Evolutionary conservation across 1,140 invertebrate species (phyloP), one percentile per base, ranked within the genome.

Genomic region (Cotesia typhae): DNA sequence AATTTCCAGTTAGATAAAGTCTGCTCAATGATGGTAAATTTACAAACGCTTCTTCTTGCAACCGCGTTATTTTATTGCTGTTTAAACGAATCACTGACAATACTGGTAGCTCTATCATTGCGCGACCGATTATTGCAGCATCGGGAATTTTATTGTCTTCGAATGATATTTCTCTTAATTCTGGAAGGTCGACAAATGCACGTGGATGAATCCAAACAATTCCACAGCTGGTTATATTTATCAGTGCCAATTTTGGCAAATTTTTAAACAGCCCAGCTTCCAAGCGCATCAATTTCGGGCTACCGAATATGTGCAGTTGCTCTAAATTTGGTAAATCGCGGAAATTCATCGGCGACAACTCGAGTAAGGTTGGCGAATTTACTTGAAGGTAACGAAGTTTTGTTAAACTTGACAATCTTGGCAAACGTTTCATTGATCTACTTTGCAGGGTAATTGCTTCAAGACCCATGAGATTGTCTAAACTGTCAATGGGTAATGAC

Each of bases 361-460:
- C 92, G 1, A 90, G 82, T 35, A 95, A 81, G 3, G 90, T 89
- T 37, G 88, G 89, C 0, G 93, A 93, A 77, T 95, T 91, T 4
- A 82, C 87, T 82, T 90, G 91, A 35, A 92, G 74, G 74, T 92
- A 92, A 73, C 88, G 88, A 7, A 93, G 80, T 79, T 90, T 92
- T 3, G 88, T 86, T 64, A 93, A 83, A 28, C 90, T 90, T 0
- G 89, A 89, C 67, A 94, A 91, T 55, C 88, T 87, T 0, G 94
- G 93, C 70, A 94, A 82, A 69, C 92, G 88, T 77, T 93, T 94
- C 72, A 95, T 86, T 64, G 89, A 89, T 69, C 92, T 90, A 5
- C 92, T 93, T 79, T 94, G 91, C 71, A 95, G 88, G 0, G 94
- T 95, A 38, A 96, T 89, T 0, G 94, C 94, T 86, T 95, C 92